These are phyloP conservation scores for Flabesymbios commensalis DNA, from an alignment of 2,888 invertebrate genomes.

Conservation along the genomic window DNA sequence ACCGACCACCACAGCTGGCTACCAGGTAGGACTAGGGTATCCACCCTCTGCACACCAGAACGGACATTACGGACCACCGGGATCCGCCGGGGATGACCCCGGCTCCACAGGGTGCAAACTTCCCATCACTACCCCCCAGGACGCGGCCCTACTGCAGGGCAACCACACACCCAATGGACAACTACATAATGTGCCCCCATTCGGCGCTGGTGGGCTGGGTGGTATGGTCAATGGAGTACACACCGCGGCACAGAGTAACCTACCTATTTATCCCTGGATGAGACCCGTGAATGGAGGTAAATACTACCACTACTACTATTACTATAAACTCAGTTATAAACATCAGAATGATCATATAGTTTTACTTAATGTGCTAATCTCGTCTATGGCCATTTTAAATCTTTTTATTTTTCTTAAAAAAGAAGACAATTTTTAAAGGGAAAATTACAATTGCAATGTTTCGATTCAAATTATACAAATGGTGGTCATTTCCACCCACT, in stretches of 20 bases:
- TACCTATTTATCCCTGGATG: conserved; percentile 41
- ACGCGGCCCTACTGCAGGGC: conserved; percentile 4
- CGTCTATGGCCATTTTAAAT: no score
- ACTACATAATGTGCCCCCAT: neutral
- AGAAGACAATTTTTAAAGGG: no score
- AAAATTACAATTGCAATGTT: no score
- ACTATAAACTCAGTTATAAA: no score
- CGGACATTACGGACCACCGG: conserved; percentile 21
- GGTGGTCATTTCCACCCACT: no score
- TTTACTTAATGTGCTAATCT: no score
- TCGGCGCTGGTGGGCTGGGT: conserved; percentile 2
- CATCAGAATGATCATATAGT: no score
- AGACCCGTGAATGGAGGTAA: conserved; percentile 35
- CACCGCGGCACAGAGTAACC: conserved; percentile 14
- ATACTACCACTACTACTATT: no score
- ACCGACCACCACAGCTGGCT: neutral
- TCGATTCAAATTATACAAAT: no score
- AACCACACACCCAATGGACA: neutral
- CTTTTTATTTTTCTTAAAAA: no score
- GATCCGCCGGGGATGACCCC: conserved; percentile 10
- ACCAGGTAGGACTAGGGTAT: neutral
- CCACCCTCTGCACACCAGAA: neutral
- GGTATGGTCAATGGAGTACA: conserved; percentile 26
- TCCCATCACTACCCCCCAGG: no score
- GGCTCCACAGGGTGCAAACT: conserved; percentile 16